phyloP scores from a whole-genome alignment of 2,888 invertebrate species.

The Lampropteryx suffumata region DNA sequence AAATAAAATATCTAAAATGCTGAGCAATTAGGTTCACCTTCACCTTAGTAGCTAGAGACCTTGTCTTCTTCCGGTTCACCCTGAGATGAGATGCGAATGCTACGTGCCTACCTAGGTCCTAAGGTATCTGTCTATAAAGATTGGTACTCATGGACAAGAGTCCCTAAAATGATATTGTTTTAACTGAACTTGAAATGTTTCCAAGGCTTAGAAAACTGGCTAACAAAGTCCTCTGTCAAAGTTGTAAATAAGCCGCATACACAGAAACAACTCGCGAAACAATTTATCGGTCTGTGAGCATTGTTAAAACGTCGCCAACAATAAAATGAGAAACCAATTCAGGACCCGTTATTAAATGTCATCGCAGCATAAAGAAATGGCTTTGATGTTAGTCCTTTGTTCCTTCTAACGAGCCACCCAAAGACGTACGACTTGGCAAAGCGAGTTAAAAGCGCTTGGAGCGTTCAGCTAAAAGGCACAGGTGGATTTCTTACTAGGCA shows the following conservation, averaged over 20 bases:
- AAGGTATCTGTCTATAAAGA: background rate
- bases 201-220: background rate
- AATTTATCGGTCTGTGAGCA: slow-evolving; percentile 42
- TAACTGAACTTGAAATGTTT: slow-evolving; percentile 1
- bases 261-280: slow-evolving; percentile 32
- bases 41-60: background rate
- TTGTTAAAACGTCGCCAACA: slow-evolving; percentile 52
- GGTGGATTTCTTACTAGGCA: slow-evolving; percentile 39
- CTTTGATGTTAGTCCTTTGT: slow-evolving; percentile 71
- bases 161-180: background rate
- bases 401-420: slow-evolving; percentile 64
- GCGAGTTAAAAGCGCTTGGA: slow-evolving; percentile 53
- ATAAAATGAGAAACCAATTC: slow-evolving; percentile 58
- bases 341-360: slow-evolving; percentile 60
- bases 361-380: slow-evolving; percentile 58
- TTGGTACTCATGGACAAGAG: background rate
- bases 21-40: no score
- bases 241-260: slow-evolving; percentile 10
- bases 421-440: slow-evolving; percentile 49
- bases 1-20: no score
- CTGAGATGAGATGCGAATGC: background rate
- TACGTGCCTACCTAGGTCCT: no score
- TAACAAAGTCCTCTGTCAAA: background rate
- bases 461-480: slow-evolving; percentile 50
- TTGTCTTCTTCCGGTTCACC: background rate